Evolutionary conservation across 2,113 vertebrate genomes (phyloP).

Genomic region (Lycocorax pyrrhopterus): DNA sequence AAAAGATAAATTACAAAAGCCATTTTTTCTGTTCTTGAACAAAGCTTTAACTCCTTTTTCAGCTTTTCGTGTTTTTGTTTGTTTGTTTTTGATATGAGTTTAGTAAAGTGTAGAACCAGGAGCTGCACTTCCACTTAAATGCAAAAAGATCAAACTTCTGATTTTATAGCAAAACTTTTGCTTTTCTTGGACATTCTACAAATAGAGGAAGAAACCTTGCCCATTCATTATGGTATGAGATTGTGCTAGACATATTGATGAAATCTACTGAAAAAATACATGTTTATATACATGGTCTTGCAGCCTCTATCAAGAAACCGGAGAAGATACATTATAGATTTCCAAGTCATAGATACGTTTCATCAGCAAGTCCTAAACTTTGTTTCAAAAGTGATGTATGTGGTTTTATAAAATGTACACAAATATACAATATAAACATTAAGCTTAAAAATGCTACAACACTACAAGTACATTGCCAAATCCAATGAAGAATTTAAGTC

Average conservation of each 20-base stretch:
- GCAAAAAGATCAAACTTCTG: not conserved
- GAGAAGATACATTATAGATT: not conserved
- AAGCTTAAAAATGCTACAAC: not conserved
- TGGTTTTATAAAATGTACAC: not conserved
- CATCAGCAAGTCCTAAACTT: not conserved
- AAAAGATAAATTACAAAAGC: not conserved
- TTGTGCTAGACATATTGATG: not conserved
- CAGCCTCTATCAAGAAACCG: not conserved
- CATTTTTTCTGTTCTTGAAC: not conserved
- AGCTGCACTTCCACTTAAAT: not conserved
- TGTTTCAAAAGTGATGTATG: not conserved
- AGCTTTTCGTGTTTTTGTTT: accelerated
- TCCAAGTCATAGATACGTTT: not conserved
- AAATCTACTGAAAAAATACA: not conserved
- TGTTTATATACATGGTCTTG: not conserved
- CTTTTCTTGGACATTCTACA: not conserved
- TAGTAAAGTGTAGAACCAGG: not conserved
- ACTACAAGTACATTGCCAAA: not conserved
- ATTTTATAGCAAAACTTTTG: not conserved
- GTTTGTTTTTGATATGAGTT: not conserved
- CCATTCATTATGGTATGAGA: not conserved
- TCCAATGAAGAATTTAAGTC: not conserved
- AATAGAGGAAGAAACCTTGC: not conserved
- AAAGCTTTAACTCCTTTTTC: not conserved
- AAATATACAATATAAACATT: not conserved